A percentile compares a stretch with the other conserved stretches of the same genome.
These are phyloP conservation scores for Herminia tarsipennalis DNA, from an alignment of 2,888 invertebrate genomes.

Conservation along the genomic window DNA sequence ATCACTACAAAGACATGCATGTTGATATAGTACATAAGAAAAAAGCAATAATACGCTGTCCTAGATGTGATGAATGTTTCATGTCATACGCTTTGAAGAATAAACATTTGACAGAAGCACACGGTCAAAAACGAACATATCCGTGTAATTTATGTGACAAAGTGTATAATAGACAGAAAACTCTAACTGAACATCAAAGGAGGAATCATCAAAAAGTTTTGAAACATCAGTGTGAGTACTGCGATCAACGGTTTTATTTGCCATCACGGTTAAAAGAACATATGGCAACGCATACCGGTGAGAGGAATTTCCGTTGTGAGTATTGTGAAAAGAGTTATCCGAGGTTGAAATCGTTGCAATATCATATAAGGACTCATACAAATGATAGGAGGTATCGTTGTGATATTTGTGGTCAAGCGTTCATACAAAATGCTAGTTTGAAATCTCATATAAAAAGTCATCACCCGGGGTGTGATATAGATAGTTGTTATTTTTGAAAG, in stretches of 20 bases:
- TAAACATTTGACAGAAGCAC: slow-evolving; percentile 74
- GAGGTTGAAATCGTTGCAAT: slow-evolving; percentile 84
- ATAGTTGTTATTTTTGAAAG: slow-evolving; percentile 66
- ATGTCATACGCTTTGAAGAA: slow-evolving; percentile 78
- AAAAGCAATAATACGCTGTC: slow-evolving; percentile 75
- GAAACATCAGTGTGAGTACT: slow-evolving; percentile 83
- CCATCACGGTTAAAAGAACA: slow-evolving; percentile 79
- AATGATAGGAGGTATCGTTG: slow-evolving; percentile 86
- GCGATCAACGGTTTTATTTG: slow-evolving; percentile 81
- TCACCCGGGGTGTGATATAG: slow-evolving; percentile 79
- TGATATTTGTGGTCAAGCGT: slow-evolving; percentile 83
- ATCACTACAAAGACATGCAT: slow-evolving; percentile 79
- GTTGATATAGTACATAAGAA: slow-evolving; percentile 78
- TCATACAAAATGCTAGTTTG: slow-evolving; percentile 85
- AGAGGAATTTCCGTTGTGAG: slow-evolving; percentile 84
- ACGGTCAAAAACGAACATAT: slow-evolving; percentile 74
- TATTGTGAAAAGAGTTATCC: slow-evolving; percentile 87
- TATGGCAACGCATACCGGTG: slow-evolving; percentile 83
- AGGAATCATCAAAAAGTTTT: slow-evolving; percentile 77
- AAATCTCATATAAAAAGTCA: slow-evolving; percentile 86
- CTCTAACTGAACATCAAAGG: slow-evolving; percentile 74
- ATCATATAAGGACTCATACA: slow-evolving; percentile 86
- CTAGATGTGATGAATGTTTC: slow-evolving; percentile 76
- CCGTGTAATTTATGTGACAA: slow-evolving; percentile 79
- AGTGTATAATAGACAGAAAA: slow-evolving; percentile 77